Evolutionary conservation across 2,113 vertebrate genomes (phyloP), one percentile per base, ranked within the genome.

Genomic region (Channa maculata): DNA sequence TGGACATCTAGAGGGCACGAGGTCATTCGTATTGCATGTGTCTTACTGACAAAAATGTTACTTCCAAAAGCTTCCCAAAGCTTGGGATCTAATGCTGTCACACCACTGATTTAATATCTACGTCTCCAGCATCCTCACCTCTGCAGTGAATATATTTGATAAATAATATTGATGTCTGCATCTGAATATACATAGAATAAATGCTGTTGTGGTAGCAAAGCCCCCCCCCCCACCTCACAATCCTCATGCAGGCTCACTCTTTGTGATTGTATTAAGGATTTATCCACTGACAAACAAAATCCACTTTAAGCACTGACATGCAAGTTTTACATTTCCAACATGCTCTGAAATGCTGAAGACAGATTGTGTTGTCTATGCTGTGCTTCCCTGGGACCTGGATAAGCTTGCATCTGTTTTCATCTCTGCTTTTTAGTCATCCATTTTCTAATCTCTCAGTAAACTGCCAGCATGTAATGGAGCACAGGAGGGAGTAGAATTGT

Each of bases 391-490:
- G 12, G 6, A 71, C 55, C 50, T 33, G 57, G 52, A 2, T 66
- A 48, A 4, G 3, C 38, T 54, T 13, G 8, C 53, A 52, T 44
- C 39, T 71, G 46, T 74, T 75, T 62, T 45, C 37, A 62, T 76
- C 36, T 71, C 34, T 9, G 63, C 15, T 43, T 62, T 69, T 75
- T 53, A 69, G 55, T 67, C 48, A 43, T 77, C 58, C 46, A 3
- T 50, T 61, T 68, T 79, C 71, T 36, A 76, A 76, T 79, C 78
- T 73, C 82, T 76, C 64, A 45, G 67, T 70, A 76, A 87, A 33
- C 67, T 68, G 8, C 62, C 65, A 8, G 52, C 53, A 41, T 58
- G 71, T 79, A 74, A 84, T 77, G 68, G 55, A 76, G 64, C 65
- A 52, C 64, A 54, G 75, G 33, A 61, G 61, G 11, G 3, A 72